Percentiles rank a stretch among this genome's conserved stretches.
Conservation (phyloP, 2,113 vertebrate genomes). For the Ptychochromis oligacanthus region DNA sequence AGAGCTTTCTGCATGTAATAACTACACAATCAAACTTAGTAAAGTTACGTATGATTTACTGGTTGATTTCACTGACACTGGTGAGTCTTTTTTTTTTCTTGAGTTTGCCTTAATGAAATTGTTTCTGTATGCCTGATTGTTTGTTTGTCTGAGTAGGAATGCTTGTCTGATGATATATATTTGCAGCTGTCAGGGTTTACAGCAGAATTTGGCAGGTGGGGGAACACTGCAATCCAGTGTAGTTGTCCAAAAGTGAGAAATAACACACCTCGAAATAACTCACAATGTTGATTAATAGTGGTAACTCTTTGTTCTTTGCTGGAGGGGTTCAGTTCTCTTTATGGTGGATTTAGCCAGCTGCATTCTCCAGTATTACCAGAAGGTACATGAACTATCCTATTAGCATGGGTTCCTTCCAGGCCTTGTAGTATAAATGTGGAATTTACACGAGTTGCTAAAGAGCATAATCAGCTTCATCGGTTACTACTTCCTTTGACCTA, state of each 20-base stretch:
- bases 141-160: constrained; percentile 6
- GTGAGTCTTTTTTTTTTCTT: neutral
- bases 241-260: neutral
- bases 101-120: neutral
- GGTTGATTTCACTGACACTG: neutral
- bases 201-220: neutral
- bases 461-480: neutral
- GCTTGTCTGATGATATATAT: neutral
- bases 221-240: neutral
- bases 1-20: no score
- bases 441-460: neutral
- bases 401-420: neutral
- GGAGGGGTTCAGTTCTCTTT: neutral
- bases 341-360: neutral
- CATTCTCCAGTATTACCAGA: neutral
- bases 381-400: neutral
- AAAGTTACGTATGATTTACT: neutral
- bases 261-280: neutral
- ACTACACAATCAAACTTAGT: no score
- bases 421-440: neutral
- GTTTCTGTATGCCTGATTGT: neutral
- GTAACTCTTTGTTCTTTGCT: neutral
- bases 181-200: neutral
- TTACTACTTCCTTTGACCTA: neutral
- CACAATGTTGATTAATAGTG: neutral